Conservation (phyloP, 30 jellyfish, hydroid and myxozoan genomes). For the Sanderia malayensis region DNA sequence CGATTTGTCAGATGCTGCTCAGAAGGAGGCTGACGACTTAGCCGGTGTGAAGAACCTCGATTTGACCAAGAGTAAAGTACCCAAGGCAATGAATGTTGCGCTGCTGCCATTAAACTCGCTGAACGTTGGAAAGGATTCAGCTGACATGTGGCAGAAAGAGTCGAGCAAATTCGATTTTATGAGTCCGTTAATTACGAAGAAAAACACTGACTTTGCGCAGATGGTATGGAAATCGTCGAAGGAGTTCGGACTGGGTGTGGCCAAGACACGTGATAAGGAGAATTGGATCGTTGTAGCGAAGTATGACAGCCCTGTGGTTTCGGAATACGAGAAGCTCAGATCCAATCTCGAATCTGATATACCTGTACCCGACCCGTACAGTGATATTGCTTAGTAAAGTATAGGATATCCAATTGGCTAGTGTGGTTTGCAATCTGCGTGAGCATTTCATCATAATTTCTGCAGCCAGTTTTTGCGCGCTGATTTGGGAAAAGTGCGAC, state of each 20-base stretch:
- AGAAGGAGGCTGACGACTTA: conserved; percentile 75
- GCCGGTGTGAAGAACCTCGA: conserved; percentile 52
- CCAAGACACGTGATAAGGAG: conserved; percentile 63
- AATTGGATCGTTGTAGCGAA: conserved; percentile 90
- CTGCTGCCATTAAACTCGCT: conserved; percentile 57
- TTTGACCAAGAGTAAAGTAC: conserved; percentile 27
- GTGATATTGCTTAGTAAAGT: no score
- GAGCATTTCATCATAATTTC: no score
- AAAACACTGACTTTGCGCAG: conserved; percentile 85
- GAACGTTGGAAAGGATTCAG: conserved; percentile 93
- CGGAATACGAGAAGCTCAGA: conserved; percentile 75
- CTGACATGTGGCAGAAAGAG: conserved; percentile 91
- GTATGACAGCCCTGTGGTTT: conserved; percentile 79
- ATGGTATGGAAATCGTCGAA: conserved; percentile 85
- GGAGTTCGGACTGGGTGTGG: conserved; percentile 92
- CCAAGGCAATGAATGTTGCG: conserved; percentile 72
- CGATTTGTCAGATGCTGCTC: conserved; percentile 86
- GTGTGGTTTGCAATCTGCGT: no score
- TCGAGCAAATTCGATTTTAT: conserved; percentile 70
- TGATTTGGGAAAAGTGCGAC: no score
- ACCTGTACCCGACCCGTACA: conserved; percentile 88
- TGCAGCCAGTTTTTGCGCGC: no score
- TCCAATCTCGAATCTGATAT: conserved; percentile 75
- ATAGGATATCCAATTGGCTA: no score
- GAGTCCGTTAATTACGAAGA: conserved; percentile 82